A percentile compares a stretch with the other conserved stretches of the same genome.
Conservation (phyloP, 1,140 invertebrate genomes). For the Wasmannia auropunctata region DNA sequence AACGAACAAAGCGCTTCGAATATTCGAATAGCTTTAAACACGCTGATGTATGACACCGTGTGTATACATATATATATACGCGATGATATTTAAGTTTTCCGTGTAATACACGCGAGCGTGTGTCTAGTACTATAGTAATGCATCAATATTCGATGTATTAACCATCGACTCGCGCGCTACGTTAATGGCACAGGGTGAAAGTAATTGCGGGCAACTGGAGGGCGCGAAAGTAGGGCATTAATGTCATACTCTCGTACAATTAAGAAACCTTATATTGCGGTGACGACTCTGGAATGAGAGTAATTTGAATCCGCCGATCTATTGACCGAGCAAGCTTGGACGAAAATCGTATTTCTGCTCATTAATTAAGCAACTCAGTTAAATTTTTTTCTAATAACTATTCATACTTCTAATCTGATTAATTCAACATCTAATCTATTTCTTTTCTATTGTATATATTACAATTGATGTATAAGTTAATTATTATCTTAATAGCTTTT, state of each 20-base stretch:
- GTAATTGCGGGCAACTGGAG: constrained; percentile 76
- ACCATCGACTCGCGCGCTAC: constrained; percentile 52
- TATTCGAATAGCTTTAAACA: constrained; percentile 1
- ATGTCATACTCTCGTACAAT: constrained; percentile 77
- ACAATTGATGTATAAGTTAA: not conserved
- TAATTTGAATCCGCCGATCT: constrained; percentile 78
- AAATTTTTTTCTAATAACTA: not conserved
- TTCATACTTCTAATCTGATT: not conserved
- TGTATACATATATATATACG: not conserved
- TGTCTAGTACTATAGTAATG: not conserved
- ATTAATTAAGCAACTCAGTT: not conserved
- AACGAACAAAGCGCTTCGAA: not conserved
- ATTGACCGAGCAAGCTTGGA: constrained; percentile 12
- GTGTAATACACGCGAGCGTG: not conserved
- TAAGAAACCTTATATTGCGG: constrained; percentile 81
- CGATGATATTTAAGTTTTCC: constrained; percentile 12
- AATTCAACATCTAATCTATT: not conserved
- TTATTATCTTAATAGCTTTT: not conserved
- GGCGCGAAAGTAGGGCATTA: constrained; percentile 80
- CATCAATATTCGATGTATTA: constrained; percentile 20
- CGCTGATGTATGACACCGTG: not conserved
- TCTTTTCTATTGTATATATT: not conserved
- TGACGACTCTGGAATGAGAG: constrained; percentile 74
- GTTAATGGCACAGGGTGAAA: constrained; percentile 76
- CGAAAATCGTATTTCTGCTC: not conserved